phyloP scores from a whole-genome alignment of 2,888 invertebrate genomes.

The Cephonodes hylas region DNA sequence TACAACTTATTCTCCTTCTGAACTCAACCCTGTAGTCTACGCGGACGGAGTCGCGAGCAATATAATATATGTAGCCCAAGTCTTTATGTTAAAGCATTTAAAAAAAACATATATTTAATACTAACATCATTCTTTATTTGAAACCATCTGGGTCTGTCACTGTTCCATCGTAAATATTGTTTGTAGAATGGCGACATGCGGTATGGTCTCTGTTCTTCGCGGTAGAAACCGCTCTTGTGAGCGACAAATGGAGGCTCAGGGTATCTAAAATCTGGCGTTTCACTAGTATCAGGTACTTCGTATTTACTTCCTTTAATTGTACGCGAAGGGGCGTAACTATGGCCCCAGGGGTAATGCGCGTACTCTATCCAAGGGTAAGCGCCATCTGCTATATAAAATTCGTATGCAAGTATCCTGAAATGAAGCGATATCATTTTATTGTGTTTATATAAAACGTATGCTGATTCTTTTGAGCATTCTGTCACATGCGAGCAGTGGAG shows the following conservation, averaged over 20 bases:
- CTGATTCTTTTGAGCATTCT: too few species aligned
- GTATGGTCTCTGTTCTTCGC: conserved; percentile 17
- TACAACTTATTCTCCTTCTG: too few species aligned
- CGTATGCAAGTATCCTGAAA: too few species aligned
- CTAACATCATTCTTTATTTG: background rate
- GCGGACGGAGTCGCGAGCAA: too few species aligned
- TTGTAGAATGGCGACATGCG: conserved; percentile 12
- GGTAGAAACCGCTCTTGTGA: background rate
- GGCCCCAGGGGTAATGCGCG: conserved; percentile 10
- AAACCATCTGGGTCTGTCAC: background rate
- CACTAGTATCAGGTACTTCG: background rate
- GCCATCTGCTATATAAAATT: background rate
- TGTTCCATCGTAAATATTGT: background rate
- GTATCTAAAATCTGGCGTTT: conserved; percentile 13
- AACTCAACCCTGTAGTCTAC: too few species aligned
- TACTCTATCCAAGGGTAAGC: background rate
- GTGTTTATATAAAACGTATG: too few species aligned
- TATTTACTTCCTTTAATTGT: conserved; percentile 9
- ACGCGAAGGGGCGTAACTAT: background rate
- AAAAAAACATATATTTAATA: too few species aligned
- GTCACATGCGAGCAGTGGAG: too few species aligned
- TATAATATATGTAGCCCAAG: too few species aligned
- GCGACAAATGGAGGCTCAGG: conserved; percentile 9
- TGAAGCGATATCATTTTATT: too few species aligned
- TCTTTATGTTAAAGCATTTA: too few species aligned